Percentiles rank a stretch among this genome's conserved stretches.
Conservation (phyloP, 1,140 invertebrate genomes). For the Asobara japonica region DNA sequence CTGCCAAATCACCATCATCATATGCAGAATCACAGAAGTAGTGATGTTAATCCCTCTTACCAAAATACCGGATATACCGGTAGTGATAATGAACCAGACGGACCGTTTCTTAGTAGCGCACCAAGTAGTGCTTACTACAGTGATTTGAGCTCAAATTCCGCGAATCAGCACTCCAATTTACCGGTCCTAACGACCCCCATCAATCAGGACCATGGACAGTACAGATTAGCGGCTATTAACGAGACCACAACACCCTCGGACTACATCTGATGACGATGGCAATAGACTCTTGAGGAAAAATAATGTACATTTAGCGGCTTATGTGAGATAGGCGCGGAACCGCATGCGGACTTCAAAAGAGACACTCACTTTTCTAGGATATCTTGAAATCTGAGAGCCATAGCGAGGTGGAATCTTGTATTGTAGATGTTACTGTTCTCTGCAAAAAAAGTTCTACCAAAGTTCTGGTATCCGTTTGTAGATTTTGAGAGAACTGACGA, state of each 20-base stretch:
- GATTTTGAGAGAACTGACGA: no score
- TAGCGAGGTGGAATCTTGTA: no score
- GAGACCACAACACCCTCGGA: slow-evolving; percentile 73
- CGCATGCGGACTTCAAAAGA: no score
- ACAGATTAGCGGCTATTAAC: slow-evolving; percentile 73
- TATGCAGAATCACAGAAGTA: slow-evolving; percentile 37
- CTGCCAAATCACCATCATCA: slow-evolving; percentile 55
- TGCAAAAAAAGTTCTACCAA: no score
- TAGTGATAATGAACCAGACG: slow-evolving; percentile 73
- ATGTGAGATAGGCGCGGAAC: no score
- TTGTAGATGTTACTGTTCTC: no score
- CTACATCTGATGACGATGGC: slow-evolving; percentile 66
- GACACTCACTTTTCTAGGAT: no score
- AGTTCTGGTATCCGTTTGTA: no score
- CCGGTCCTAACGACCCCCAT: slow-evolving; percentile 32
- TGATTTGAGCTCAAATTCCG: slow-evolving; percentile 64
- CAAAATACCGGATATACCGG: slow-evolving; percentile 77
- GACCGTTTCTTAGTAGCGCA: slow-evolving; percentile 71
- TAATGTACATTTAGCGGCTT: no score
- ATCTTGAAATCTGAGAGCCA: no score
- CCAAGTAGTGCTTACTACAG: slow-evolving; percentile 78
- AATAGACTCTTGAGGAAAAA: background rate
- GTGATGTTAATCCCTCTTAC: slow-evolving; percentile 71
- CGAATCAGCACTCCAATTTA: slow-evolving; percentile 50
- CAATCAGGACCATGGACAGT: slow-evolving; percentile 59